Base-by-base conservation (phyloP, 2,113 vertebrate species). In the Rhodinocichla rosea region DNA sequence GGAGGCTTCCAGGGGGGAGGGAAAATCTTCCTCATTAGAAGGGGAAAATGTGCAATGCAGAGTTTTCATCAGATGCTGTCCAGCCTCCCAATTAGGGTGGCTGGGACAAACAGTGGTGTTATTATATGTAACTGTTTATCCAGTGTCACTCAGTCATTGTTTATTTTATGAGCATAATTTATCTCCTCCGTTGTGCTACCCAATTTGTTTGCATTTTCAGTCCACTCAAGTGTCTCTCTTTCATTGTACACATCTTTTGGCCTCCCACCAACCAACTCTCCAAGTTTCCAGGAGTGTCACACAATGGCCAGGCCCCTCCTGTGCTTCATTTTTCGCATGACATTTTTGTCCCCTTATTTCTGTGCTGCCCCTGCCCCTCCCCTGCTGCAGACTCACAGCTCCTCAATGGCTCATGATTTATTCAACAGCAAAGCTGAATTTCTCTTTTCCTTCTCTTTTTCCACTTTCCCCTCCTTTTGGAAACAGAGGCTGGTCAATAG, bases 321-420 rank as follows among this genome's bases (percentile, higher is more conserved):
- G 62, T 0, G 40, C 84, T 63, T 74, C 90, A 40, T 64, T 83
- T 83, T 20, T 77, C 6, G 0, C 60, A 14, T 84, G 76, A 85
- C 30, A 87, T 82, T 92, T 42, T 56, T 7, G 18, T 64, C 77
- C 77, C 70, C 87, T 78, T 27, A 7, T 71, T 78, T 56, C 63
- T 59, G 69, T 0, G 3, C 57, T 84, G 79, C 80, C 73, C 87
- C 92, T 52, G n/a, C 57, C 62, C 68, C 84, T 86, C 73, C 78
- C 71, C 78, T 68, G n/a, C 87, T 62, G 83, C 74, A 73, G 33
- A n/a, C 82, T 67, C 11, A 0, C 68, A 26, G 77, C 79, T 86
- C 50, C 77, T 92, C 95, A 88, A 83, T 69, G 87, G 24, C 89
- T 97, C 94, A 96, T 97, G 96, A 55, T 95, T 97, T 97, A 97